phyloP scores from a whole-genome alignment of 2,888 invertebrate species.

The Sesamia inferens region DNA sequence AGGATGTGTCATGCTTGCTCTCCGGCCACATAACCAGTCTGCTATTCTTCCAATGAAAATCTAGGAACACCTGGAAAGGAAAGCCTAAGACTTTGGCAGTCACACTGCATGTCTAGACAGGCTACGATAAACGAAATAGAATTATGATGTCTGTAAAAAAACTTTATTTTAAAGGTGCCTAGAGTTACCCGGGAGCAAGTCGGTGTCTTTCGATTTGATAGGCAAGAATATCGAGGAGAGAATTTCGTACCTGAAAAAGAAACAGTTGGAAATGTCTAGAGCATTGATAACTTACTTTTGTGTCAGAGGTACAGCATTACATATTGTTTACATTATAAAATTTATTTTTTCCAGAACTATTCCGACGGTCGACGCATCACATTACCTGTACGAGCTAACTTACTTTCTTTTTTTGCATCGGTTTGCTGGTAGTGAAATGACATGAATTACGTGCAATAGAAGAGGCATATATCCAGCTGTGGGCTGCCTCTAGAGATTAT shows the following conservation, averaged over 20 bases:
- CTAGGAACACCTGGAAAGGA: not conserved
- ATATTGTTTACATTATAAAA: not conserved
- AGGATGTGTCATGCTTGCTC: not conserved
- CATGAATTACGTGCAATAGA: too few species aligned
- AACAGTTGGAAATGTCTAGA: constrained; percentile 68
- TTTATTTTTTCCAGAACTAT: too few species aligned
- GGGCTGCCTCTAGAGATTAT: too few species aligned
- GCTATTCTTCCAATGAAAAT: not conserved
- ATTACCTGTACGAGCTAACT: too few species aligned
- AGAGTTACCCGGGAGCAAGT: constrained; percentile 67
- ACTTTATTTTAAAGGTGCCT: constrained; percentile 60
- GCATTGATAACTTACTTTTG: constrained; percentile 77
- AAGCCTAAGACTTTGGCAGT: not conserved
- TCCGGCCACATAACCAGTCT: not conserved
- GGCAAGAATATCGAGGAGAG: constrained; percentile 61
- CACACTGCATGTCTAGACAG: not conserved
- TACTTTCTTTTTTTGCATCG: too few species aligned
- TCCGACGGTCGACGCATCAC: too few species aligned
- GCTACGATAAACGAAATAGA: not conserved
- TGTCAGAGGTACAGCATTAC: constrained; percentile 72
- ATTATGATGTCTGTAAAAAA: not conserved
- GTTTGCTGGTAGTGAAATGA: too few species aligned
- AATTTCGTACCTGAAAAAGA: constrained; percentile 64
- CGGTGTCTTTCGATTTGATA: constrained; percentile 69
- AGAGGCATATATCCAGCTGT: too few species aligned